These are phyloP conservation scores for Callospermophilus lateralis DNA, from an alignment of 2,113 vertebrate genomes.

Conservation along the genomic window DNA sequence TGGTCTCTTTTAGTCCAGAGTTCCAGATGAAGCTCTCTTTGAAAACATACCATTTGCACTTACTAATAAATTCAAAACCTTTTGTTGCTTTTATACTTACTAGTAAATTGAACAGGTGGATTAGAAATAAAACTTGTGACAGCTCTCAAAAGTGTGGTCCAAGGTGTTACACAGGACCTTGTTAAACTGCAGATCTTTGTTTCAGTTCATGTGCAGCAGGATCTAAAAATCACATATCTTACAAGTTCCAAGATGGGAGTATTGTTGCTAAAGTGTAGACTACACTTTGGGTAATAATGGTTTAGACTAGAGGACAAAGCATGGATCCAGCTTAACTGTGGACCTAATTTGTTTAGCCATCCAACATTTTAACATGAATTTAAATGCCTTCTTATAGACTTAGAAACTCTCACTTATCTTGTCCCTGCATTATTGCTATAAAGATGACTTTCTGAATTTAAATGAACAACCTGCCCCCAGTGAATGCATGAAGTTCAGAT, in stretches of 20 bases:
- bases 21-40: neutral
- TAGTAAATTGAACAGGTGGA: neutral
- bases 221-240: neutral
- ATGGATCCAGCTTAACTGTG: neutral
- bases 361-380: neutral
- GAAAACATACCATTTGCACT: neutral
- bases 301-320: neutral
- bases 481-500: neutral
- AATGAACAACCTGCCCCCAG: neutral
- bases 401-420: neutral
- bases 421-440: neutral
- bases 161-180: neutral
- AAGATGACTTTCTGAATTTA: neutral
- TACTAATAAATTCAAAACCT: conserved; percentile 9
- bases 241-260: neutral
- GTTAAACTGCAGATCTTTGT: neutral
- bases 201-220: rapidly evolving
- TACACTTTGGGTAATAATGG: neutral
- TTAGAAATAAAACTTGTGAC: neutral
- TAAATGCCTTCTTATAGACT: neutral
- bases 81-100: neutral
- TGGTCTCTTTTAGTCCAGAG: neutral
- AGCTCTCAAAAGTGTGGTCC: neutral
- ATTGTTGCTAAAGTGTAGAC: neutral
- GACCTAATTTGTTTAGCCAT: neutral